Evolutionary conservation across 2,888 invertebrate genomes (phyloP).

Genomic region (Lomographa bimaculata): DNA sequence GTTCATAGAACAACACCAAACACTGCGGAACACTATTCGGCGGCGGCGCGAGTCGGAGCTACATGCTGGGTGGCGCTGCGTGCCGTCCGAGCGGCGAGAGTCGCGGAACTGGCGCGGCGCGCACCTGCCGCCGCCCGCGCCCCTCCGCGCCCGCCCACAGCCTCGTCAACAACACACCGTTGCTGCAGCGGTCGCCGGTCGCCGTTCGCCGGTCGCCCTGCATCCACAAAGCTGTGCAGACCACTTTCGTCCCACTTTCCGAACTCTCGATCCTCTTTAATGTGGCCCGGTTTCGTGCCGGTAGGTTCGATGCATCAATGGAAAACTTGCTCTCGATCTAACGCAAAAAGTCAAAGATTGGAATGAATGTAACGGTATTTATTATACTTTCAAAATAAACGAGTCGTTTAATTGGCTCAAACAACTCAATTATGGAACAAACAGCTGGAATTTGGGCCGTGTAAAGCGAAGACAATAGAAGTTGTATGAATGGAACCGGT

Average conservation of each 20-base stretch:
- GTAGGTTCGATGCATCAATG: constrained; percentile 20
- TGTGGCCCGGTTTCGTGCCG: constrained; percentile 33
- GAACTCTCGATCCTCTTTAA: constrained; percentile 43
- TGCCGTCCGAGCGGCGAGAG: constrained; percentile 64
- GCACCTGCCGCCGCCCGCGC: constrained; percentile 58
- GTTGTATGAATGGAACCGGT: constrained; percentile 39
- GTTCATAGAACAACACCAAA: constrained; percentile 53
- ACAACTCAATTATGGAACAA: constrained; percentile 20
- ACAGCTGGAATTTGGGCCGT: constrained; percentile 35
- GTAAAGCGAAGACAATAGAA: constrained; percentile 41
- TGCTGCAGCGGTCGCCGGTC: constrained; percentile 72
- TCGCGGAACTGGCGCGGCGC: constrained; percentile 75
- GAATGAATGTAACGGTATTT: constrained; percentile 11
- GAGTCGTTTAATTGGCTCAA: constrained; percentile 15
- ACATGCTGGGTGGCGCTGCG: constrained; percentile 65
- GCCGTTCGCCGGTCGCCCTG: constrained; percentile 68
- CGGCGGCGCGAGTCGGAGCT: constrained; percentile 54
- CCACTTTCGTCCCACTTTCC: constrained; percentile 69
- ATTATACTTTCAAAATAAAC: constrained; percentile 14
- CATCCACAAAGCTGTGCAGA: constrained; percentile 60
- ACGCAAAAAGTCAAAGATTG: constrained; percentile 7
- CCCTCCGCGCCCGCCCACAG: constrained; percentile 62
- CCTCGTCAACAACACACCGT: constrained; percentile 70
- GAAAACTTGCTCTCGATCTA: constrained; percentile 13
- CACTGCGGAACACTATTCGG: constrained; percentile 45